Percentiles rank a stretch among this genome's conserved stretches.
phyloP scores from a whole-genome alignment of 2,113 vertebrate species.

The Notechis scutatus region DNA sequence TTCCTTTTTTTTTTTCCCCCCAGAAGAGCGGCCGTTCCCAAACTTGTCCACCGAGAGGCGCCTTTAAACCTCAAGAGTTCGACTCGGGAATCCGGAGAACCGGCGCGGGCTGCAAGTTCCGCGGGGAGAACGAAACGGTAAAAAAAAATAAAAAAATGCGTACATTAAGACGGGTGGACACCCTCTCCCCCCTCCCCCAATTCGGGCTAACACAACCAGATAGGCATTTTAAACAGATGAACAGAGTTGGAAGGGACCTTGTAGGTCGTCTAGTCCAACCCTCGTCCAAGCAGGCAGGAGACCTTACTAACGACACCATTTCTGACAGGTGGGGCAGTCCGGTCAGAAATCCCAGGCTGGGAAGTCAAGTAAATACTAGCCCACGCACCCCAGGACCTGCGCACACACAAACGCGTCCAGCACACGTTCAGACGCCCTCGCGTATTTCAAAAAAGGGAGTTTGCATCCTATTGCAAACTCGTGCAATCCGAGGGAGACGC shows the following conservation, averaged over 20 bases:
- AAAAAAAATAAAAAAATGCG: not conserved
- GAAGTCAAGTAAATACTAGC: not conserved
- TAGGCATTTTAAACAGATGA: no score
- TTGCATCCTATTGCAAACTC: not conserved
- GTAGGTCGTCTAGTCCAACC: no score
- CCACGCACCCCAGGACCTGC: not conserved
- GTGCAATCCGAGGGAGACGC: not conserved
- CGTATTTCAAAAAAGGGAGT: not conserved
- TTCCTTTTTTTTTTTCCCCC: not conserved
- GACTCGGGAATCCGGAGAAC: not conserved
- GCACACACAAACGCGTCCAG: not conserved
- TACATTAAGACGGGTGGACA: no score
- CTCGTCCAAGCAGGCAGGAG: no score
- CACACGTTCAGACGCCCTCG: not conserved
- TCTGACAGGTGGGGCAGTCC: no score
- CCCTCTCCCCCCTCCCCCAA: no score
- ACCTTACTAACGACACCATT: no score
- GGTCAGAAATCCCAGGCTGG: not conserved
- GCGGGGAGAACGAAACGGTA: not conserved
- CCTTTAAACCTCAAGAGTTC: slow-evolving; percentile 25
- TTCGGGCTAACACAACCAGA: not conserved
- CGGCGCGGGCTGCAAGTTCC: not conserved
- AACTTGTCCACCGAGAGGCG: slow-evolving; percentile 53
- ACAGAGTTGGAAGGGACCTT: no score
- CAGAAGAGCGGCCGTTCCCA: slow-evolving; percentile 38